These are phyloP conservation scores for Pelodiscus sinensis DNA, from an alignment of 2,113 vertebrate species.

Conservation along the genomic window DNA sequence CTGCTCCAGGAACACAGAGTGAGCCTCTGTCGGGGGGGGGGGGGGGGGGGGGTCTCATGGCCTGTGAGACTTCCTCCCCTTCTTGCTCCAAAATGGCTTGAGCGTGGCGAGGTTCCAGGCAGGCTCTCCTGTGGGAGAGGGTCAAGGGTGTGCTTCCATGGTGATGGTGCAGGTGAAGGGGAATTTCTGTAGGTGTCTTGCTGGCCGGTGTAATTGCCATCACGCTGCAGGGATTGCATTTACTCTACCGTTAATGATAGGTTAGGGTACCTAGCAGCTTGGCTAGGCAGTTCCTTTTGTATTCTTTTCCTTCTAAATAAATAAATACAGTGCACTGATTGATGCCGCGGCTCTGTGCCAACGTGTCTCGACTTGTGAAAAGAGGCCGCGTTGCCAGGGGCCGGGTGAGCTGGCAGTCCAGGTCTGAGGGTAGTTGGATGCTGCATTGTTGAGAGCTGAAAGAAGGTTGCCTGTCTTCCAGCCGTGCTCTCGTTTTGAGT, in stretches of 20 bases:
- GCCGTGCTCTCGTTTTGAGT: slow-evolving; percentile 52
- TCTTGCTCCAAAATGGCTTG: not conserved
- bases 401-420: rapidly evolving
- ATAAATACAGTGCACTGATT: not conserved
- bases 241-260: no score
- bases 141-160: not conserved
- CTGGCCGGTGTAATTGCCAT: not conserved
- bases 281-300: not conserved
- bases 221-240: not conserved
- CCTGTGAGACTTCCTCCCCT: not conserved
- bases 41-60: no score
- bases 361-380: not conserved
- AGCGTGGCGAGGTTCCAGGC: not conserved
- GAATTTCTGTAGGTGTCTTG: not conserved
- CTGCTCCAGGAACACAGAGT: not conserved
- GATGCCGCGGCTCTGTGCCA: rapidly evolving
- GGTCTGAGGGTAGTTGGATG: rapidly evolving
- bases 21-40: not conserved
- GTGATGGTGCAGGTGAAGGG: no score
- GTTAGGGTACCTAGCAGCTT: not conserved
- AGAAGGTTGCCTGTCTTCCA: not conserved
- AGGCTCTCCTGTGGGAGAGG: not conserved
- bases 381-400: rapidly evolving
- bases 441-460: rapidly evolving
- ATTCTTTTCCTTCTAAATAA: not conserved